A percentile compares a stretch with the other conserved stretches of the same genome.
Conservation (phyloP, 64 coral and sea anemone species). For the Cladopsammia gracilis region DNA sequence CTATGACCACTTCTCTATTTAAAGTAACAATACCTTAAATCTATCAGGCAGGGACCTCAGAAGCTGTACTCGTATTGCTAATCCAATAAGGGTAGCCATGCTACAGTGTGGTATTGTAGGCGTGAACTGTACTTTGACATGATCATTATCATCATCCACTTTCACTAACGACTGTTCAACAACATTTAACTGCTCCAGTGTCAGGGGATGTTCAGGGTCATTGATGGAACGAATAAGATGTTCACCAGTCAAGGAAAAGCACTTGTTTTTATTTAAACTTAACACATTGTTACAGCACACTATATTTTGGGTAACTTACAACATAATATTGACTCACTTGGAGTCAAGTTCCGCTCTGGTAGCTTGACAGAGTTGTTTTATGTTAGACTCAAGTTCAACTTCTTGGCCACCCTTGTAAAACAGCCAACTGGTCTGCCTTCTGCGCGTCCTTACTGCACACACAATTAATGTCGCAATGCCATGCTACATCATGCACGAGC, state of each 20-base stretch:
- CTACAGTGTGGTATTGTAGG: constrained; percentile 99
- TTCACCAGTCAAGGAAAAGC: constrained; percentile 36
- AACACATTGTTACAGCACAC: no score
- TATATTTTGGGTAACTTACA: no score
- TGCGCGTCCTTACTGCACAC: no score
- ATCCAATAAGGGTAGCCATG: constrained; percentile 97
- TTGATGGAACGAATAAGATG: constrained; percentile 98
- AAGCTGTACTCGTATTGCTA: constrained; percentile 94
- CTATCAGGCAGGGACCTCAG: constrained; percentile 90
- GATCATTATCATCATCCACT: constrained; percentile 86
- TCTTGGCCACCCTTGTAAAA: no score
- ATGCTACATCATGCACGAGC: no score
- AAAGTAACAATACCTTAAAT: constrained; percentile 90
- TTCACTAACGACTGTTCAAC: constrained; percentile 92
- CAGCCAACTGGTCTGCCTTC: no score
- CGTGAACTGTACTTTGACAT: constrained; percentile 90
- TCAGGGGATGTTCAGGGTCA: constrained; percentile 98
- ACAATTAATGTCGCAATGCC: no score
- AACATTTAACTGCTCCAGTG: constrained; percentile 96
- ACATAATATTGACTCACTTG: no score
- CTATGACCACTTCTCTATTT: no score
- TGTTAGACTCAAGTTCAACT: no score
- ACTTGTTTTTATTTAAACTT: background rate
- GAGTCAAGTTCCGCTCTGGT: no score
- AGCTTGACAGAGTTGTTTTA: no score